These are phyloP conservation scores for Sylvia borin DNA, from an alignment of 2,797 vertebrate species.

Conservation along the genomic window DNA sequence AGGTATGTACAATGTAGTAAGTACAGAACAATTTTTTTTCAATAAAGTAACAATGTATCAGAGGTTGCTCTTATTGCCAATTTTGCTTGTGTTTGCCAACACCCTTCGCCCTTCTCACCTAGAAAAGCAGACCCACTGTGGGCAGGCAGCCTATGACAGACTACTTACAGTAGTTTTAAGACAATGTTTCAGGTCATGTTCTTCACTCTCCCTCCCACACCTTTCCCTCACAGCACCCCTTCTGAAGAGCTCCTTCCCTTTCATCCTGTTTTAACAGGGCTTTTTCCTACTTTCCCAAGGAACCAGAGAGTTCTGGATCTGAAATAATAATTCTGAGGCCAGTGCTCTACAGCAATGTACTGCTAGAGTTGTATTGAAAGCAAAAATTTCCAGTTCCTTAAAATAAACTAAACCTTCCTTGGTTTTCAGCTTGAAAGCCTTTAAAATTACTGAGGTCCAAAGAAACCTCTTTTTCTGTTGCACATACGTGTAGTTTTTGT, in stretches of 20 bases:
- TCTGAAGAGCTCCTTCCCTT: neutral
- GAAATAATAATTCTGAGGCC: neutral
- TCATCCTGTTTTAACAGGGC: neutral
- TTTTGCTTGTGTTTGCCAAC: neutral
- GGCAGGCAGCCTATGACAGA: neutral
- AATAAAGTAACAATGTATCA: neutral
- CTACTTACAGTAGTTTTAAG: neutral
- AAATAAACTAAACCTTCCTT: neutral
- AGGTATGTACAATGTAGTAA: neutral
- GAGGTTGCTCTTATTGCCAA: neutral
- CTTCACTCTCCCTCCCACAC: neutral
- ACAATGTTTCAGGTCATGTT: neutral
- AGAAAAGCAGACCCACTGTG: neutral
- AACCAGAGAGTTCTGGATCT: neutral
- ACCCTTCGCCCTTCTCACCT: neutral
- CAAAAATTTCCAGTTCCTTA: neutral
- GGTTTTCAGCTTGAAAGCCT: neutral
- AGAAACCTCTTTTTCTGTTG: neutral
- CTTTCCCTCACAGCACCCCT: neutral
- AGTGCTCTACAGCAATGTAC: neutral
- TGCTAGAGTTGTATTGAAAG: neutral
- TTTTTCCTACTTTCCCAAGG: neutral
- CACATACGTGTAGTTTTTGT: neutral
- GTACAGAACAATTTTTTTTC: constrained; percentile 28
- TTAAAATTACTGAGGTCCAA: neutral